A percentile compares a stretch with the other conserved stretches of the same genome.
These are phyloP conservation scores for Epistrophe grossulariae DNA, from an alignment of 2,888 invertebrate species.

Conservation along the genomic window DNA sequence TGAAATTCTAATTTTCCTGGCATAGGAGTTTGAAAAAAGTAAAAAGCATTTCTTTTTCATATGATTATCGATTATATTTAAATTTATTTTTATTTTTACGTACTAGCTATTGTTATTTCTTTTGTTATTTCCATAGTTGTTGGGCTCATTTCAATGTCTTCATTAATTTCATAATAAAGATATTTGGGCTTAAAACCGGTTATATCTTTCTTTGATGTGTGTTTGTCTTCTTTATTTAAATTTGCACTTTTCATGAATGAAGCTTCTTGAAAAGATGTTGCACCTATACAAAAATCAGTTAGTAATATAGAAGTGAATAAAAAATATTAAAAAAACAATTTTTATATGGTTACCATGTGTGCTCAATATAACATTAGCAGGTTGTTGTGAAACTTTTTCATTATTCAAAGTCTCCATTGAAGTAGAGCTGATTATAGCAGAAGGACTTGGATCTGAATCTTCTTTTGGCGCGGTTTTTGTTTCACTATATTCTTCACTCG, in stretches of 20 bases:
- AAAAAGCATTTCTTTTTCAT: too few species aligned
- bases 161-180: constrained; percentile 79
- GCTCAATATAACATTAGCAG: constrained; percentile 68
- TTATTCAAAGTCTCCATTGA: constrained; percentile 51
- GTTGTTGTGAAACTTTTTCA: constrained; percentile 19
- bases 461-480: not conserved
- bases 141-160: constrained; percentile 66
- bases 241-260: constrained; percentile 79
- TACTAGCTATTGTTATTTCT: constrained; percentile 61
- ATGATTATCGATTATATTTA: too few species aligned
- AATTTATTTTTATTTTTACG: not conserved
- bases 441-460: not conserved
- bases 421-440: constrained; percentile 24
- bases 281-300: constrained; percentile 35
- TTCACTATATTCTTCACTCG: not conserved
- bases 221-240: constrained; percentile 78
- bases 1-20: too few species aligned
- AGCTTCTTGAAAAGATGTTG: constrained; percentile 79
- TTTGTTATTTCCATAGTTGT: constrained; percentile 69
- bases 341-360: constrained; percentile 77
- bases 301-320: not conserved
- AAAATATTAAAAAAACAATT: not conserved
- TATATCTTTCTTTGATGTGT: constrained; percentile 77
- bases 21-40: too few species aligned
- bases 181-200: constrained; percentile 80